Base-by-base conservation (phyloP, 2,113 vertebrate species). In the Platichthys flesus region DNA sequence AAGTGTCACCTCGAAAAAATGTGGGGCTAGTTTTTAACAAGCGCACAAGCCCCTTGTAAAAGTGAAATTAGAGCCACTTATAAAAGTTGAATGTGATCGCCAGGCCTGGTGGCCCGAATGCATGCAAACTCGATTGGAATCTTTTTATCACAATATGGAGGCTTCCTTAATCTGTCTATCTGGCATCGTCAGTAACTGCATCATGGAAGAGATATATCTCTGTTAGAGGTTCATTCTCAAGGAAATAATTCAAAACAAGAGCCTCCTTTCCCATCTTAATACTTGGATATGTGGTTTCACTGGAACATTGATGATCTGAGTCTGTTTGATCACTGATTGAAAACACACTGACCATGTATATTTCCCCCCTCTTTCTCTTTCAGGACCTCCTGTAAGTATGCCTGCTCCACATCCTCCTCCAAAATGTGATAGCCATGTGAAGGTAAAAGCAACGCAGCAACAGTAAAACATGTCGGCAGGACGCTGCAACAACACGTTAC, bases 311-410 rank as follows among this genome's bases (percentile, higher is more conserved):
- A 80, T 78, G 35, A 76, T 82, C 37, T 78, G 49, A 55, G 37
- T 69, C 23, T 77, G 60, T 87, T 79, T 89, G 69, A 73, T 82
- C 57, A 0, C 66, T 79, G 62, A 79, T 73, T 79, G 79, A 85
- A 81, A 83, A 82, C 74, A 79, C 31, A 74, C 79, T 90, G 81
- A 90, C 63, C 68, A 42, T 76, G 7, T 72, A 0, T 66, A 75
- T 74, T 62, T 63, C 1, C 26, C 21, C 49, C 14, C 21, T 51
- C 31, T 91, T 26, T 94, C 81, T 94, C 81, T 83, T 85, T 79
- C 90, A 99, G 98, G 98, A 95, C 96, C 96, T 95, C 96, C 97
- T 95, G 98, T 99, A 98, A 99, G 97, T 99, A 99, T 82, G 35
- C 66, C 79, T 65, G 85, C 81, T 81, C 89, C 78, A 58, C 83